Evolutionary conservation across 2,113 vertebrate genomes (phyloP).

Genomic region (Rhodinocichla rosea): DNA sequence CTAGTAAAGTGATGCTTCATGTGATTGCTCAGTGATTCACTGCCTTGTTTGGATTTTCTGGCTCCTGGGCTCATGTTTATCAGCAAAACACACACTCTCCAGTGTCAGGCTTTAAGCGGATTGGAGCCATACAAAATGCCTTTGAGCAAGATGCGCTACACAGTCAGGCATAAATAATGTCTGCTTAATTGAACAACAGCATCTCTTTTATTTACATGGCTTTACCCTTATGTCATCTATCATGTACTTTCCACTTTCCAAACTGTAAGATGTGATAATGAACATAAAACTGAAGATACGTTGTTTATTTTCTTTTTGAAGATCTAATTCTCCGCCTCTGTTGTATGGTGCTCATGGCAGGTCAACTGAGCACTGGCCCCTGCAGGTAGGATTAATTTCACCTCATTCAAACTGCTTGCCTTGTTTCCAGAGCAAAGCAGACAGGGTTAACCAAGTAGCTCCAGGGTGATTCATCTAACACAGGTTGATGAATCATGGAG

Average conservation of each 20-base stretch:
- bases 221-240: background rate
- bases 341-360: background rate
- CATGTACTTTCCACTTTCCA: background rate
- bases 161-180: background rate
- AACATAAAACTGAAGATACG: background rate
- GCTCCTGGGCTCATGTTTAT: slow-evolving; percentile 26
- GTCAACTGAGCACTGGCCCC: background rate
- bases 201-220: background rate
- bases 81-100: slow-evolving; percentile 1
- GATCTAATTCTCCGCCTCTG: background rate
- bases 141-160: background rate
- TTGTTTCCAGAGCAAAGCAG: background rate
- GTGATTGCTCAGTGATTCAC: background rate
- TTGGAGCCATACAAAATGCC: background rate
- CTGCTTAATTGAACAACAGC: background rate
- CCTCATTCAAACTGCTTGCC: background rate
- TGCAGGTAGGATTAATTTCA: background rate
- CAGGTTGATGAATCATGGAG: background rate
- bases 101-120: background rate
- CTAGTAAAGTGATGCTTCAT: background rate
- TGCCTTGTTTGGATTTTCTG: slow-evolving; percentile 58
- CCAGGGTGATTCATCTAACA: background rate
- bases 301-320: background rate
- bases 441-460: background rate
- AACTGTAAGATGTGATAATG: background rate